Percentiles rank a stretch among this genome's conserved stretches.
phyloP scores from a whole-genome alignment of 1,140 invertebrate species.

The Ceratina japonica region DNA sequence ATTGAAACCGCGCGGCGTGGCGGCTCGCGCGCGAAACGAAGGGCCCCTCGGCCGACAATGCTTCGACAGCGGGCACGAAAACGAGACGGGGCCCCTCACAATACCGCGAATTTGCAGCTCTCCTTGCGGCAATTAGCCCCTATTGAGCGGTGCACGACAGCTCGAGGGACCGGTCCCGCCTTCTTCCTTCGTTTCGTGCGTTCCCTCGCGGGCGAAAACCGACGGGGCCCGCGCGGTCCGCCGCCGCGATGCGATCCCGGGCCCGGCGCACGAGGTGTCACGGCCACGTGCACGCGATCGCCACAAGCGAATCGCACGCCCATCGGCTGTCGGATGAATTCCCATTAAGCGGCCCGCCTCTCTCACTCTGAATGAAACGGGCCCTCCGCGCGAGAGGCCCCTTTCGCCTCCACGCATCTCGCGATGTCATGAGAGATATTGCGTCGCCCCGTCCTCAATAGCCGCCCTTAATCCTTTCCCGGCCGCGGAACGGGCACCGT shows the following conservation, averaged over 20 bases:
- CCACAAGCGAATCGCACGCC: constrained; percentile 54
- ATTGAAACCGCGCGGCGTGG: not conserved
- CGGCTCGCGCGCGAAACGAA: not conserved
- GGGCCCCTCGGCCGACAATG: constrained; percentile 35
- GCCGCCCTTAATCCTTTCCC: constrained; percentile 22
- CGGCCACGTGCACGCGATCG: constrained; percentile 59
- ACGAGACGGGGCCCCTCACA: constrained; percentile 37
- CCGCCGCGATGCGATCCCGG: not conserved
- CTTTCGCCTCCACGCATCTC: not conserved
- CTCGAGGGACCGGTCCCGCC: constrained; percentile 48
- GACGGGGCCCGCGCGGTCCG: constrained; percentile 3
- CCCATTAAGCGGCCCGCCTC: constrained; percentile 44
- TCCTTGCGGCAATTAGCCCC: constrained; percentile 64
- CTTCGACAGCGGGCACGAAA: constrained; percentile 45
- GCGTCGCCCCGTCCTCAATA: constrained; percentile 23
- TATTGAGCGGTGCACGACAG: constrained; percentile 60
- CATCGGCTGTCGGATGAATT: constrained; percentile 61
- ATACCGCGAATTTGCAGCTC: constrained; percentile 61
- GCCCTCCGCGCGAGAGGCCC: not conserved
- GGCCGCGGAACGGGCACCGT: not conserved
- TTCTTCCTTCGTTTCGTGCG: not conserved
- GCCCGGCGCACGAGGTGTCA: constrained; percentile 21
- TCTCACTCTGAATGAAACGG: constrained; percentile 18
- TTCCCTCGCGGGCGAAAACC: constrained; percentile 35
- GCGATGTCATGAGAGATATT: constrained; percentile 3